Evolutionary conservation across 2,888 invertebrate species (phyloP).

Genomic region (Patella ulyssiponensis): DNA sequence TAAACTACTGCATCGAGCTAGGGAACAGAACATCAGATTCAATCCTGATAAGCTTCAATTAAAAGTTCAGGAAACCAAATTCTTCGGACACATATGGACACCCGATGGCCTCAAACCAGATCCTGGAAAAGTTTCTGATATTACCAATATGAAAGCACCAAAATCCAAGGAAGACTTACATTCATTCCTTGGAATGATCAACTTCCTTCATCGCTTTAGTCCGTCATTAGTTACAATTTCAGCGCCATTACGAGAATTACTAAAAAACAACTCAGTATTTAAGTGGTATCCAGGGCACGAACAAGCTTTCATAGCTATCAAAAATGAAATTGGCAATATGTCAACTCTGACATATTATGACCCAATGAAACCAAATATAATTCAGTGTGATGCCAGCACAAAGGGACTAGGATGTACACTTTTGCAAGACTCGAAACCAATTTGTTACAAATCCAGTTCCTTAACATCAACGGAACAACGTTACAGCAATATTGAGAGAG

Average conservation of each 20-base stretch:
- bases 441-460: constrained; percentile 41
- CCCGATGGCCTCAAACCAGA: not conserved
- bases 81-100: constrained; percentile 1
- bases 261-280: not conserved
- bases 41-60: not conserved
- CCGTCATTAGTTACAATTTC: not conserved
- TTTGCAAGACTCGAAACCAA: constrained; percentile 42
- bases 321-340: not conserved
- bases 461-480: constrained; percentile 35
- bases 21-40: not conserved
- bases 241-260: not conserved
- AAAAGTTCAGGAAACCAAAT: not conserved
- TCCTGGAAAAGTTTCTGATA: not conserved
- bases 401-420: constrained; percentile 39
- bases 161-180: not conserved
- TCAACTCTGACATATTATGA: not conserved
- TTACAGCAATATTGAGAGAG: constrained; percentile 42
- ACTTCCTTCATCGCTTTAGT: not conserved
- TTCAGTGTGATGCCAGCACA: constrained; percentile 35
- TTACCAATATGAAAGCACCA: not conserved
- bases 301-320: not conserved
- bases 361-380: not conserved
- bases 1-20: not conserved
- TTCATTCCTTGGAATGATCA: not conserved
- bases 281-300: not conserved